These are phyloP conservation scores for Australoheros scitulus DNA, from an alignment of 2,113 vertebrate genomes.

Conservation along the genomic window DNA sequence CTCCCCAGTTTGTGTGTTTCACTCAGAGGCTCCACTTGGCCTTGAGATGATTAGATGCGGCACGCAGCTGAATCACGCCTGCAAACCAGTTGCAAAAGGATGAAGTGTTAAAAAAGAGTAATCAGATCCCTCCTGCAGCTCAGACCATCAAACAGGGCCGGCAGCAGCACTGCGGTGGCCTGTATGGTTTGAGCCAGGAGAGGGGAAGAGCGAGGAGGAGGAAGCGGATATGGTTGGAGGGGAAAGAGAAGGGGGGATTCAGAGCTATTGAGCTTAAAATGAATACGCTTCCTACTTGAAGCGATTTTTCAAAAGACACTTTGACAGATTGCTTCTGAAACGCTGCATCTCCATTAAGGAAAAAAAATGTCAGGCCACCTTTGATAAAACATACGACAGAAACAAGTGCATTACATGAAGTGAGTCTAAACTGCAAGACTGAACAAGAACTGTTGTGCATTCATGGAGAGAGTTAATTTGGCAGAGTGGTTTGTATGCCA, in stretches of 20 bases:
- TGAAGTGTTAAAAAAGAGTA: neutral
- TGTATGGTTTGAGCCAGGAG: neutral
- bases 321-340: neutral
- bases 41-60: conserved; percentile 15
- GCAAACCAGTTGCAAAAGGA: neutral
- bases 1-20: conserved; percentile 19
- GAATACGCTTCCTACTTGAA: neutral
- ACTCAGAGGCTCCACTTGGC: neutral
- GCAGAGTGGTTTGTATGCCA: neutral
- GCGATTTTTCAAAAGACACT: neutral
- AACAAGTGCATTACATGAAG: neutral
- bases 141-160: neutral
- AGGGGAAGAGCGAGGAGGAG: neutral
- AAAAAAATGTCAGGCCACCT: neutral
- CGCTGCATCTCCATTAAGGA: neutral
- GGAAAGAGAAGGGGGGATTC: neutral
- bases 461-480: neutral
- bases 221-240: neutral
- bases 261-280: conserved; percentile 1
- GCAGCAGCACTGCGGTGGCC: conserved; percentile 48
- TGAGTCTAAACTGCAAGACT: neutral
- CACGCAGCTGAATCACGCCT: neutral
- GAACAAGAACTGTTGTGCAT: too few relatives aligned
- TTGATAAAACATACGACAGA: neutral
- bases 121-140: conserved; percentile 28